Conservation (phyloP, 2,797 vertebrate species). For the Borostomias antarcticus region DNA sequence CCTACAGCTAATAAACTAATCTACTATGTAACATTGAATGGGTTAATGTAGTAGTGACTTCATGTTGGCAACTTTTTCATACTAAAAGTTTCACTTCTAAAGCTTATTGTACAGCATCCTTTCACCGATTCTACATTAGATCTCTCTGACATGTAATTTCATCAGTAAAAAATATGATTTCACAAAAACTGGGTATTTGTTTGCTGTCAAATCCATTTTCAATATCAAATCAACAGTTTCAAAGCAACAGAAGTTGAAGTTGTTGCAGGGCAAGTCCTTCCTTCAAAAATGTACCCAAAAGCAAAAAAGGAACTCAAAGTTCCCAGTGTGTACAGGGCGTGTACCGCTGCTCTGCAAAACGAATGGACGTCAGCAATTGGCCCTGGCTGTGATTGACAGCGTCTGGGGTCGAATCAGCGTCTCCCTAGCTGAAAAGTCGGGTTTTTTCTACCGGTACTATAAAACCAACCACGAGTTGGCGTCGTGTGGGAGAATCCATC, state of each 20-base stretch:
- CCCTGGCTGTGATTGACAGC: conserved; percentile 49
- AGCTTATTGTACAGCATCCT: too few species aligned
- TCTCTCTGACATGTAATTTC: too few species aligned
- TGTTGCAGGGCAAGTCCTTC: background rate
- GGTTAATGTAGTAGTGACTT: too few species aligned
- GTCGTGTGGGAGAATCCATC: conserved; percentile 85
- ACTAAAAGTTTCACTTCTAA: too few species aligned
- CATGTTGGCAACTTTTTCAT: too few species aligned
- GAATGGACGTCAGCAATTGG: conserved; percentile 49
- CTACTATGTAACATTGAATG: too few species aligned
- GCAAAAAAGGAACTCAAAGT: conserved; percentile 45
- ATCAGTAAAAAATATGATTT: too few species aligned
- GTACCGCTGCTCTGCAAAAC: conserved; percentile 32
- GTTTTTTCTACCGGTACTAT: conserved; percentile 80
- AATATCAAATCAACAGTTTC: background rate
- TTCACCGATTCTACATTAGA: too few species aligned
- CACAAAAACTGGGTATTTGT: background rate
- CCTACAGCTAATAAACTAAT: too few species aligned
- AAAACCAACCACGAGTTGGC: conserved; percentile 92
- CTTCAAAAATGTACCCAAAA: conserved; percentile 7
- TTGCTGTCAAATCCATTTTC: background rate
- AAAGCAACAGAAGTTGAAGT: background rate
- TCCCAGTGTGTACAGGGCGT: conserved; percentile 57
- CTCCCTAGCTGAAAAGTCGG: conserved; percentile 60
- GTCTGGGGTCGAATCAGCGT: conserved; percentile 35